Percentiles rank a stretch among this genome's conserved stretches.
phyloP scores from a whole-genome alignment of 2,113 vertebrate genomes.

The Octodon degus region DNA sequence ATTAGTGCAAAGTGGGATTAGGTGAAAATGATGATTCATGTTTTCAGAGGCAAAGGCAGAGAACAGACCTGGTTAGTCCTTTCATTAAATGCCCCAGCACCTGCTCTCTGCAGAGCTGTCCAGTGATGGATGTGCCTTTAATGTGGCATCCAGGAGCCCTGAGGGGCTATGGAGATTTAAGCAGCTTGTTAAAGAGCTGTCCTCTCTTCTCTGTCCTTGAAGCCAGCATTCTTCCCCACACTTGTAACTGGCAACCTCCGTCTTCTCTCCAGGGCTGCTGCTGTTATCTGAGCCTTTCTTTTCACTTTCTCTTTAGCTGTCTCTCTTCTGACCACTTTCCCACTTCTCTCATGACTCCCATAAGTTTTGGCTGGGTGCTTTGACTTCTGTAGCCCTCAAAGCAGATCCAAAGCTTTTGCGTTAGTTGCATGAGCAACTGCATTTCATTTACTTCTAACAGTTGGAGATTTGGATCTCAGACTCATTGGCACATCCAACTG shows the following conservation, averaged over 20 bases:
- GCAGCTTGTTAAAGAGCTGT: background rate
- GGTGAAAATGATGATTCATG: conserved; percentile 29
- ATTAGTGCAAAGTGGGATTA: conserved; percentile 29
- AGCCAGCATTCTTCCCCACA: background rate
- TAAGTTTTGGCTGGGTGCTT: background rate
- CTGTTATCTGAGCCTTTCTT: background rate
- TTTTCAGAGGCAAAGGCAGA: background rate
- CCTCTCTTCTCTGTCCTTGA: background rate
- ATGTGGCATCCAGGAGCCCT: background rate
- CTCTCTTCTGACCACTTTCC: background rate
- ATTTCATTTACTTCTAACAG: background rate
- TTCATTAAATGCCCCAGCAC: background rate
- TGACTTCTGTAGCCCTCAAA: background rate
- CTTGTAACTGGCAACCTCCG: background rate
- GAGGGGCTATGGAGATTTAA: background rate
- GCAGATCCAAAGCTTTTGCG: background rate
- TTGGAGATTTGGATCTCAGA: background rate
- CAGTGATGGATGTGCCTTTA: background rate
- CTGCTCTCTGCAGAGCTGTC: background rate
- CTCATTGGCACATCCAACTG: rapidly evolving
- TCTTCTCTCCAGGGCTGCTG: background rate
- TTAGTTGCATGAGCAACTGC: background rate
- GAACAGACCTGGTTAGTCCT: background rate
- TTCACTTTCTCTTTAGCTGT: background rate
- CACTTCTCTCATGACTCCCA: background rate